Evolutionary conservation across 2,797 vertebrate genomes (phyloP), one percentile per base, ranked within the genome.

Genomic region (Silurus aristotelis): DNA sequence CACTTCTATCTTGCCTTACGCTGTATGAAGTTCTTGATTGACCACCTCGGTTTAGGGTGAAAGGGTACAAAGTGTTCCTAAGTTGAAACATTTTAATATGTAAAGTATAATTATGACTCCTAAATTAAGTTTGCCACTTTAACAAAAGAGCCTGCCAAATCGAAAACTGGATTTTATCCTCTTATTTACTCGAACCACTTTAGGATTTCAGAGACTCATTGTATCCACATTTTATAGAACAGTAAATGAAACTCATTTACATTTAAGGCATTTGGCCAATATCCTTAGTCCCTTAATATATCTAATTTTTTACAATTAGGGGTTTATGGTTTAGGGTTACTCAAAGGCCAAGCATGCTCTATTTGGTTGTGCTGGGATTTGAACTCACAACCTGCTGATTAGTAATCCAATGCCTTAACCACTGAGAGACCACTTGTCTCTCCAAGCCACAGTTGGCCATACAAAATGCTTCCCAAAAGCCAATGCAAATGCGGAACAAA

Each of bases 101-200:
- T 61, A 38, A n/a, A 48, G 77, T 27, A 67, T 67, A 52, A 80
- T 66, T 67, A 66, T 55, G 46, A 27, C n/a, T 80, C 61, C 38
- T 25, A 25, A 66, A 52, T 66, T 48, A 64, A 6, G 78, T 66
- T 80, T 80, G 12, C 14, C 6, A 46, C 15, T 25, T 43, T 77
- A 77, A 60, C 76, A 63, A 78, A 12, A 52, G 27, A 78, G 56
- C 14, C 12, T 43, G 22, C 58, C n/a, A 67, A 67, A 25, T 66
- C 64, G 25, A 48, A 80, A 15, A 4, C 61, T 27, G 43, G 22
- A 64, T 48, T 80, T 80, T 46, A 17, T 63, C 38, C 77, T 79
- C 38, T 64, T 64, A 80, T 66, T 80, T 27, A 43, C 43, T 80
- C n/a, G 10, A 48, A 66, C 78, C 78, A 52, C 79, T 52, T 80